Evolutionary conservation across 2,888 invertebrate genomes (phyloP), one percentile per base, ranked within the genome.

Genomic region (Gastracanthus pulcherrimus): DNA sequence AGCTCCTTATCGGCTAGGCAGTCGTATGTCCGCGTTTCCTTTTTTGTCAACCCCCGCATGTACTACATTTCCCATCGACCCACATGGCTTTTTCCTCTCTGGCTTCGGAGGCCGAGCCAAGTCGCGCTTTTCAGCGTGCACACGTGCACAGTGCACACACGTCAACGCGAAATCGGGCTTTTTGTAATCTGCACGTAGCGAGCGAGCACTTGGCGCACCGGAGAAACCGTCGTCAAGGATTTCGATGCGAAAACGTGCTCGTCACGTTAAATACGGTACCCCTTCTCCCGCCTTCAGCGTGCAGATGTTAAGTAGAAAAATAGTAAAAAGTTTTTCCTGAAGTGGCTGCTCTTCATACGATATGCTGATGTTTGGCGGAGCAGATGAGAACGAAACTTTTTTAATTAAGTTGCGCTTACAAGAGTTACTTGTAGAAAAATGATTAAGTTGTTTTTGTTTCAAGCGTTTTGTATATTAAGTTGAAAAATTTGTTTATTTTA

Each of bases 191-290:
- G 36, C 64, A 64, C 64, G 36, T 64, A 64, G 9, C 34, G 62
- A 16, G n/a, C 23, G 51, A 16, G 16, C 13, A 41, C 13, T 11
- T 13, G 26, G 55, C 0, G 9, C 4, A 16, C 6, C n/a, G 2
- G 34, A 9, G n/a, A n/a, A n/a, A n/a, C n/a, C 19, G 36, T 31
- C 64, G 34, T 34, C n/a, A 64, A 9, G 31, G 64, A 64, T 34
- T 36, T 64, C 64, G 64, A 64, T 64, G 36, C n/a, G 64, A 55
- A 55, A 36, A 34, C 64, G 64, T 64, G 64, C 64, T 36, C 38
- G 31, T 34, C 64, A 64, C 34, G 19, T 64, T 38, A 64, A 64
- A 19, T n/a, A 62, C 51, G 51, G n/a, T n/a, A n/a, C 11, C 2
- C 16, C 19, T 4, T 51, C 23, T n/a, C 19, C 23, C 41, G 41